phyloP scores from a whole-genome alignment of 1,140 invertebrate species.

The Sarcophaga bullata region DNA sequence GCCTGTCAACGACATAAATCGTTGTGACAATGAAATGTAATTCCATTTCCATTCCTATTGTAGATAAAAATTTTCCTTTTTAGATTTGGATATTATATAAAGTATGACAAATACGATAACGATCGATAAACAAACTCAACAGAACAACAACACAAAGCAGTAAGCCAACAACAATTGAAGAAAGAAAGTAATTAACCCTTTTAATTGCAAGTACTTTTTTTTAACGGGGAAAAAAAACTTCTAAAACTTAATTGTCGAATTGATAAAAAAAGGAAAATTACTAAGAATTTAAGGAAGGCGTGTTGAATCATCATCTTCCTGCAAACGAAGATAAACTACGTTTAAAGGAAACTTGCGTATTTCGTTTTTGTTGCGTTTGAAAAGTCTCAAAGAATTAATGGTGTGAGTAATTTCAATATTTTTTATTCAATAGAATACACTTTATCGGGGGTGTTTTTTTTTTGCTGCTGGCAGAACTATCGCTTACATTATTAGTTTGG shows the following conservation, averaged over 20 bases:
- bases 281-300: too few species aligned
- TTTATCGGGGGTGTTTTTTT: too few species aligned
- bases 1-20: conserved; percentile 64
- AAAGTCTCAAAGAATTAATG: too few species aligned
- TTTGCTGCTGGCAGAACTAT: too few species aligned
- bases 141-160: not conserved
- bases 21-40: conserved; percentile 58
- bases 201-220: not conserved
- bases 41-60: conserved; percentile 45
- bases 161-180: not conserved
- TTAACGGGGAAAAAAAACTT: not conserved
- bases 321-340: too few species aligned
- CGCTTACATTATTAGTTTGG: too few species aligned
- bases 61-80: conserved; percentile 31
- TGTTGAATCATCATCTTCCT: too few species aligned
- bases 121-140: too few species aligned
- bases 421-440: too few species aligned
- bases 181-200: conserved; percentile 24
- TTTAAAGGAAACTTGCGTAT: too few species aligned
- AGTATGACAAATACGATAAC: conserved; percentile 7
- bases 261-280: not conserved
- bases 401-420: too few species aligned
- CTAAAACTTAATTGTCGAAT: not conserved
- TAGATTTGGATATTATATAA: conserved; percentile 27
- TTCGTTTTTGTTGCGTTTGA: too few species aligned